phyloP scores from a whole-genome alignment of 1,140 invertebrate species.

The Capitella teleta region DNA sequence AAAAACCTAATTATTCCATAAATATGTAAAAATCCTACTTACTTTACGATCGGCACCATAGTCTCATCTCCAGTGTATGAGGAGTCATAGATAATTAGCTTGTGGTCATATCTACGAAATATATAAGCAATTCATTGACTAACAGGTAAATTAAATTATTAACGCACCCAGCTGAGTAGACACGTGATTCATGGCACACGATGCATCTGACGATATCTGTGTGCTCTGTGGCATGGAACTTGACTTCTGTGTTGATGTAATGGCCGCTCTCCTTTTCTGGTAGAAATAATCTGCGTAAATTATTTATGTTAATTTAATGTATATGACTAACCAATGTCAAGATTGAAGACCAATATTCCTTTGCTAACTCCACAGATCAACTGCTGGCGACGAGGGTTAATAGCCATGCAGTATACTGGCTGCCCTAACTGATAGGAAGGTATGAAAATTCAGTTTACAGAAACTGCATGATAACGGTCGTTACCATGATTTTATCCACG shows the following conservation, averaged over 20 bases:
- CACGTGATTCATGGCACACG: conserved; percentile 34
- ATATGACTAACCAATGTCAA: conserved; percentile 31
- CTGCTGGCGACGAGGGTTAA: conserved; percentile 30
- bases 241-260: conserved; percentile 22
- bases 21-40: no score
- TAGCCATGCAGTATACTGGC: conserved; percentile 39
- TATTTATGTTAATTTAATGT: neutral
- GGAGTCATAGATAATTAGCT: conserved; percentile 37
- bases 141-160: neutral
- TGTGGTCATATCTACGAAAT: conserved; percentile 32
- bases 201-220: conserved; percentile 37
- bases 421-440: conserved; percentile 23
- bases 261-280: conserved; percentile 34
- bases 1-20: neutral
- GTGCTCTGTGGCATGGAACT: conserved; percentile 32
- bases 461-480: neutral
- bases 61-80: conserved; percentile 33
- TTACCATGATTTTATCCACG: conserved; percentile 27
- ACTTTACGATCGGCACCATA: conserved; percentile 27
- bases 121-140: no score
- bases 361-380: conserved; percentile 36
- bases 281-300: conserved; percentile 10
- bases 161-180: conserved; percentile 37
- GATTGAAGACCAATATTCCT: conserved; percentile 29
- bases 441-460: neutral